Conservation (phyloP, 2,888 invertebrate genomes). For the Lacanobia wlatinum region DNA sequence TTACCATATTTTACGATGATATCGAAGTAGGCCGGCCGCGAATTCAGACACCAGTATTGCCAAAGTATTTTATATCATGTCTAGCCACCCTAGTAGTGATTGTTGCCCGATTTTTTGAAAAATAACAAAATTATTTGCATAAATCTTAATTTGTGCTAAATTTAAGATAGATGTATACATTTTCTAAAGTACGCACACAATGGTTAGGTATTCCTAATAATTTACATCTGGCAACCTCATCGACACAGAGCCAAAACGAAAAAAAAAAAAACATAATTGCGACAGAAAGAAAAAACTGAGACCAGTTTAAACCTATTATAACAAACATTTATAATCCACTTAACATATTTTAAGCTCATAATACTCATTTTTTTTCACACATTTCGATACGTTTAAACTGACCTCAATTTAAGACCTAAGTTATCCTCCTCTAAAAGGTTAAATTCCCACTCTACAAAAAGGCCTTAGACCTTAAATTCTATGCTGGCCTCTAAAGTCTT, state of each 20-base stretch:
- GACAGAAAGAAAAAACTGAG: constrained; percentile 8
- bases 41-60: constrained; percentile 50
- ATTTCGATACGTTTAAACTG: constrained; percentile 37
- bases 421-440: constrained; percentile 16
- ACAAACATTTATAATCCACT: background rate
- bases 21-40: constrained; percentile 57
- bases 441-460: constrained; percentile 10
- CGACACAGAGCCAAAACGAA: constrained; percentile 7
- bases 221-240: constrained; percentile 31
- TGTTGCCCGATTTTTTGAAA: constrained; percentile 22
- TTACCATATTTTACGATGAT: constrained; percentile 39
- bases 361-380: background rate
- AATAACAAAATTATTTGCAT: no score
- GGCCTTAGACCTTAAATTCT: constrained; percentile 27
- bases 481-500: constrained; percentile 42
- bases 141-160: constrained; percentile 27
- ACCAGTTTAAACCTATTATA: constrained; percentile 35
- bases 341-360: constrained; percentile 26
- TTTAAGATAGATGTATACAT: background rate
- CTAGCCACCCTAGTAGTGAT: background rate
- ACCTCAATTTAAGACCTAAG: constrained; percentile 22
- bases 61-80: constrained; percentile 5
- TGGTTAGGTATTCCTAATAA: background rate
- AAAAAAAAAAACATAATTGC: constrained; percentile 24
- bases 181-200: constrained; percentile 7